Evolutionary conservation across 2,797 vertebrate species (phyloP), one percentile per base, ranked within the genome.

Genomic region (Limosa lapponica): DNA sequence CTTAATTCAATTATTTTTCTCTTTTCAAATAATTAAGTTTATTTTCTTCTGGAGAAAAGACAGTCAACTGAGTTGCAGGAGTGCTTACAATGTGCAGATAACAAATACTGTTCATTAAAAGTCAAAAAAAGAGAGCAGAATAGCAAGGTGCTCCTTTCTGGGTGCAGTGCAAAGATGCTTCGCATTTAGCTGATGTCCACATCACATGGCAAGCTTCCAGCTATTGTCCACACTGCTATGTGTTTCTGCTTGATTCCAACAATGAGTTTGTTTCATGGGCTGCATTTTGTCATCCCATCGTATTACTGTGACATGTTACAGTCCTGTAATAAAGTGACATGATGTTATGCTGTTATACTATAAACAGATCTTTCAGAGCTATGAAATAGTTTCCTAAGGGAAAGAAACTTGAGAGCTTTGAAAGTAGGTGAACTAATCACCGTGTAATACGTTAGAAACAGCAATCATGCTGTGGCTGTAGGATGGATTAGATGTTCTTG

Each of bases 241-340:
- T 88, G 55, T 52, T 89, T 93, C 73, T 91, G 51, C 64, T 78
- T 77, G 57, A 44, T 36, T 89, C 78, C 54, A 62, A 3, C 24
- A 25, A 2, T 55, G 55, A 16, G 8, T 46, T 95, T 78, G 48
- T 93, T 86, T 91, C 49, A 74, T 37, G 41, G 82, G 16, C 75
- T 95, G 8, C 64, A 25, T 96, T 75, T 92, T 94, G 22, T 82
- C 62, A 87, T 82, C 44, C 34, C 25, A 32, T 75, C n/a, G 30
- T 52, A 82, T 75, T 89, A 64, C 75, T 94, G 79, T 87, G 87
- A 88, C 57, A 89, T 93, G 55, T 57, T 94, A 80, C 48, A 58
- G 37, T 86, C 51, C 44, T 88, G 37, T 51, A 37, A 41, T 78
- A 66, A 67, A 72, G n/a, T 83, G 59, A 34, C 37, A 10, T 11